These are phyloP conservation scores for Coryphaenoides rupestris DNA, from an alignment of 2,113 vertebrate genomes.

Conservation along the genomic window DNA sequence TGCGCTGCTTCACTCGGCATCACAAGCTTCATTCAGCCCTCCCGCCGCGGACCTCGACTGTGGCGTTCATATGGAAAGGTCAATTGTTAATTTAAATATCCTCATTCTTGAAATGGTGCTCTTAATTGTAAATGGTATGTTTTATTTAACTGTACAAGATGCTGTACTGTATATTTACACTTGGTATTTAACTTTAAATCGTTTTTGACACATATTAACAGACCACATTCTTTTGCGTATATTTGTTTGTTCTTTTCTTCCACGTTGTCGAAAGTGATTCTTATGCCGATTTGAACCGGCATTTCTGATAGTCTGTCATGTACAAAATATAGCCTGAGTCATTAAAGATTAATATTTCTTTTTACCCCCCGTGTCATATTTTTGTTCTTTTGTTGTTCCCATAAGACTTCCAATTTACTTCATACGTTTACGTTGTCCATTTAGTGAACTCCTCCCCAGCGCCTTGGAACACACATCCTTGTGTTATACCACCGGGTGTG, in stretches of 20 bases:
- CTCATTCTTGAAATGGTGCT: slow-evolving; percentile 78
- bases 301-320: slow-evolving; percentile 70
- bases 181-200: slow-evolving; percentile 56
- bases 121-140: slow-evolving; percentile 65
- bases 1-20: slow-evolving; percentile 22
- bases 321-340: slow-evolving; percentile 71
- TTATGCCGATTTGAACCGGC: slow-evolving; percentile 51
- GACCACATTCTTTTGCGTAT: slow-evolving; percentile 39
- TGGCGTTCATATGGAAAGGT: slow-evolving; percentile 55
- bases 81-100: slow-evolving; percentile 77
- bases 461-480: too few relatives aligned
- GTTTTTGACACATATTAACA: slow-evolving; percentile 39
- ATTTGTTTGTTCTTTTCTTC: slow-evolving; percentile 25
- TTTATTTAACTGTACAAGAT: slow-evolving; percentile 64
- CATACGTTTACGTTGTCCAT: neutral
- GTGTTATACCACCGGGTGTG: too few relatives aligned
- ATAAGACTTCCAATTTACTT: neutral
- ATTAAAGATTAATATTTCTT: slow-evolving; percentile 69
- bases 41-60: slow-evolving; percentile 49
- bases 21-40: slow-evolving; percentile 18
- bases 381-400: neutral
- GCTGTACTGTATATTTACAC: slow-evolving; percentile 54
- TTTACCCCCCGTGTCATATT: slow-evolving; percentile 14
- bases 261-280: slow-evolving; percentile 13
- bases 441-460: neutral